Conservation (phyloP, 2,888 invertebrate genomes). For the Philereme transversata region DNA sequence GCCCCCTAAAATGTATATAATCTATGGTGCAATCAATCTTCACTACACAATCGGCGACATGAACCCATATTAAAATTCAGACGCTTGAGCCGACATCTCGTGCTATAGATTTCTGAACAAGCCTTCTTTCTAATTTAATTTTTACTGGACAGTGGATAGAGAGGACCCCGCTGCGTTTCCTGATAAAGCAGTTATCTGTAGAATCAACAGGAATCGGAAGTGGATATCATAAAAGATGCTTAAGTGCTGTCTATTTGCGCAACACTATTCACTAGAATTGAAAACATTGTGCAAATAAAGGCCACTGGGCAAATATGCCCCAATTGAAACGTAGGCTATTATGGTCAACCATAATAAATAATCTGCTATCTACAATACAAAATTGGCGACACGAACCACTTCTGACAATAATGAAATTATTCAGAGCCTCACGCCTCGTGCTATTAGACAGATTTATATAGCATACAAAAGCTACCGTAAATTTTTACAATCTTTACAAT, state of each 20-base stretch:
- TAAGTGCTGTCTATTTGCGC: constrained; percentile 31
- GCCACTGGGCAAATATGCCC: constrained; percentile 10
- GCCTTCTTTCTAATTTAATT: background rate
- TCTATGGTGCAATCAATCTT: too few species aligned
- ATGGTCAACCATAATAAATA: constrained; percentile 53
- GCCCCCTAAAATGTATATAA: too few species aligned
- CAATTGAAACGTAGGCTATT: constrained; percentile 13
- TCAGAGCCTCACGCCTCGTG: constrained; percentile 74
- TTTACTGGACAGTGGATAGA: background rate
- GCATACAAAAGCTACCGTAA: constrained; percentile 68
- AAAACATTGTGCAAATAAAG: constrained; percentile 28
- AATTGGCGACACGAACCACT: constrained; percentile 62
- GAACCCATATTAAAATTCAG: too few species aligned
- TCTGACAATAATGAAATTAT: constrained; percentile 50
- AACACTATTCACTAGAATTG: constrained; percentile 17
- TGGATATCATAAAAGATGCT: constrained; percentile 3
- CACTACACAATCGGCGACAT: too few species aligned
- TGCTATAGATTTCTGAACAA: background rate
- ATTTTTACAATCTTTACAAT: constrained; percentile 66
- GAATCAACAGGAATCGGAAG: constrained; percentile 21
- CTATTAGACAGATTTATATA: constrained; percentile 77
- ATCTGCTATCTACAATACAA: constrained; percentile 40
- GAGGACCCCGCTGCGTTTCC: constrained; percentile 5
- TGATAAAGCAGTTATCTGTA: constrained; percentile 25
- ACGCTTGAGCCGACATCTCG: background rate